phyloP scores from a whole-genome alignment of 2,888 invertebrate genomes.

The Tanypteryx hageni region DNA sequence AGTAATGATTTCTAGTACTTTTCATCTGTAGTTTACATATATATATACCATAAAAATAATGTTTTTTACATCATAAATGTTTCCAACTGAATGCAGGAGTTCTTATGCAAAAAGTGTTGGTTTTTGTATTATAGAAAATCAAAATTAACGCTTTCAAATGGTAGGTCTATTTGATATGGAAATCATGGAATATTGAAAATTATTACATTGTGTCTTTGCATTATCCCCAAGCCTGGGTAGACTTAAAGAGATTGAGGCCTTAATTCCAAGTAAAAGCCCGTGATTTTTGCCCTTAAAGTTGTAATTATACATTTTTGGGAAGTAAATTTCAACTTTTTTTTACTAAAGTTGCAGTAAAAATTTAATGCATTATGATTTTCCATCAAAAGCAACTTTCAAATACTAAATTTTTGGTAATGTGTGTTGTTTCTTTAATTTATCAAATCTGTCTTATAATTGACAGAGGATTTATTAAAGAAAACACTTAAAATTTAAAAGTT shows the following conservation, averaged over 20 bases:
- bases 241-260: slow-evolving; percentile 64
- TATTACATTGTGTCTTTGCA: slow-evolving; percentile 27
- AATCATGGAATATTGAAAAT: not conserved
- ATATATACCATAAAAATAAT: too few species aligned
- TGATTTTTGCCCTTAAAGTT: not conserved
- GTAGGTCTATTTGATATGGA: not conserved
- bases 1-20: too few species aligned
- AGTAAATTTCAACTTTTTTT: slow-evolving; percentile 3
- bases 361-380: slow-evolving; percentile 19
- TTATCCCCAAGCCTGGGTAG: slow-evolving; percentile 56
- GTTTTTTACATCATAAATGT: not conserved
- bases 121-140: not conserved
- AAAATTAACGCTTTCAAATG: not conserved
- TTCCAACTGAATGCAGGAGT: not conserved
- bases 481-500: not conserved
- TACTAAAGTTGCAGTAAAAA: slow-evolving; percentile 39
- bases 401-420: not conserved
- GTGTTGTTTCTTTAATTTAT: slow-evolving; percentile 50
- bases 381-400: slow-evolving; percentile 2
- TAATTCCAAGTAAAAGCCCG: slow-evolving; percentile 36
- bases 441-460: slow-evolving; percentile 14
- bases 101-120: not conserved
- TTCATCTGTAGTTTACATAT: too few species aligned
- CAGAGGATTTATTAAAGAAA: slow-evolving; percentile 55
- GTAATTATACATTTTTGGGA: not conserved